phyloP scores from a whole-genome alignment of 1,140 invertebrate species.

The Pseudachorutes palmiensis region DNA sequence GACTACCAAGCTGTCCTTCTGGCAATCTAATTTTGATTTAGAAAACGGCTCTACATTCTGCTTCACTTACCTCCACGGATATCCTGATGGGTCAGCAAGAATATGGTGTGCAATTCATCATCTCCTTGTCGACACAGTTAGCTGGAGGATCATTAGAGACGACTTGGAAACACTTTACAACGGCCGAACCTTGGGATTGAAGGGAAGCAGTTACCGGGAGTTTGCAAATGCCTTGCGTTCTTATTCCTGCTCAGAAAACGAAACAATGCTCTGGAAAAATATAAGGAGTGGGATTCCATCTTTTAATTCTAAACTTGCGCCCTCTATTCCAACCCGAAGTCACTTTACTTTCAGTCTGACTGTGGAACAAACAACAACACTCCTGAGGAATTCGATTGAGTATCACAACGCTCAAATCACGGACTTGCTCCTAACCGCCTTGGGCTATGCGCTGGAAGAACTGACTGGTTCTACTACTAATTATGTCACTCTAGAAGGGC shows the following conservation, averaged over 20 bases:
- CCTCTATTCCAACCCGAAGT: not conserved
- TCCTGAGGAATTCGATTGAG: not conserved
- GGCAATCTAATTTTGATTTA: not conserved
- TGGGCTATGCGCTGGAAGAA: not conserved
- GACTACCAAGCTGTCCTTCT: too few species aligned
- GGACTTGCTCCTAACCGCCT: constrained; percentile 18
- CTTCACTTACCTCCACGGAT: not conserved
- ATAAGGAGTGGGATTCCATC: not conserved
- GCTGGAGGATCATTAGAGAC: not conserved
- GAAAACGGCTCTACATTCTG: not conserved
- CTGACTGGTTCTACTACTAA: constrained; percentile 9
- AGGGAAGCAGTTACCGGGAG: not conserved
- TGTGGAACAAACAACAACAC: not conserved
- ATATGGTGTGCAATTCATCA: not conserved
- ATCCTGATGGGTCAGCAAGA: not conserved
- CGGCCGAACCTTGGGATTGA: not conserved
- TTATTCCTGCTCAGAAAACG: not conserved
- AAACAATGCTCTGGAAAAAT: constrained; percentile 1
- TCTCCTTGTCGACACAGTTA: constrained; percentile 13
- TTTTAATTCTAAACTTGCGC: not conserved
- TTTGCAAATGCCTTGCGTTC: not conserved
- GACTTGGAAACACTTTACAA: not conserved
- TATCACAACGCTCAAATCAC: constrained; percentile 15
- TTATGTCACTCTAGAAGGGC: constrained; percentile 16
- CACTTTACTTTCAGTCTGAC: not conserved